Base-by-base conservation (phyloP, 2,888 invertebrate genomes). In the Yponomeuta plumbellus region DNA sequence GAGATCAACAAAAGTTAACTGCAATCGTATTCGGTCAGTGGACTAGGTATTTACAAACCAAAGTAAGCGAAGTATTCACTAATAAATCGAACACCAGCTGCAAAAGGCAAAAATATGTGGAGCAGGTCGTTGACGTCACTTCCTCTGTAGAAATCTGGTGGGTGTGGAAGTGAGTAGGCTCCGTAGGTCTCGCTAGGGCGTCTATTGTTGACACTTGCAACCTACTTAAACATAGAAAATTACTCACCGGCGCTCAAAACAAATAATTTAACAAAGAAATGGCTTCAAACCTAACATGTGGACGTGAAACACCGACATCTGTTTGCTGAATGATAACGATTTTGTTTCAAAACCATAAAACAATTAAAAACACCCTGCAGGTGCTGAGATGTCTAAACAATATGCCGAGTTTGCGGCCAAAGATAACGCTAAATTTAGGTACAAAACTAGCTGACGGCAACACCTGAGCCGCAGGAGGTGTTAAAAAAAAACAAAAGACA, bases 401-500 rank as follows among this genome's bases (percentile, higher is more conserved):
- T 52, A 52, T 17, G 10, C 13, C 10, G 17, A 17, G 44, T 52
- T 52, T 52, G 44, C 44, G 17, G 44, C 44, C 17, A 17, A 17
- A 52, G 44, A 52, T 52, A 59, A 59, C 23, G 59, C 23, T 59
- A 22, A 2, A 10, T n/a, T n/a, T 21, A 59, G 58, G n/a, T n/a
- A 22, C 22, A 23, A 21, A 23, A 23, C 59, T 17, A 62, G 20
- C 40, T 20, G 23, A 22, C 21, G 8, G 39, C 44, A 64, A 64
- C 52, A 64, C 64, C 64, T 64, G 64, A 44, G n/a, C 64, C 40
- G 17, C 64, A 52, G 64, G 52, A 11, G 64, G 22, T 64, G 44
- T 52, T 52, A 52, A 17, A 52, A 44, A 11, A 52, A 52, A 52
- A 52, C 44, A 52, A 52, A 52, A 52, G 44, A 52, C 17, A 52